Conservation (phyloP, 2,797 vertebrate species). For the Danio choprae region DNA sequence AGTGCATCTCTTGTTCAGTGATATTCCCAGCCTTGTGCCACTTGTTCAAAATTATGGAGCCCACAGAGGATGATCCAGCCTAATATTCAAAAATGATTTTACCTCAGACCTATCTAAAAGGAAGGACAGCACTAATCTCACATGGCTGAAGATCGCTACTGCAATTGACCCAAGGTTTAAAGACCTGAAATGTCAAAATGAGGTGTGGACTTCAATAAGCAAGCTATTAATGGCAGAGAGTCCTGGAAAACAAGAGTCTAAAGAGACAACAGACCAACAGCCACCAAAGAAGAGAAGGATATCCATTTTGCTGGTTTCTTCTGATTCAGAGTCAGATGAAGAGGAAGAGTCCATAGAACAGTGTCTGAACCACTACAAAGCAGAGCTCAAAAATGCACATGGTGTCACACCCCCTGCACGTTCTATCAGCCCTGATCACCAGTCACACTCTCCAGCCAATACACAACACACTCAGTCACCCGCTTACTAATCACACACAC, state of each 20-base stretch:
- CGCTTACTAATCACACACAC: too few species aligned
- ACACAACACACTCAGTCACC: too few species aligned
- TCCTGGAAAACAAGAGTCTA: constrained; percentile 31
- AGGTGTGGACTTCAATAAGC: constrained; percentile 39
- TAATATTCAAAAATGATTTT: constrained; percentile 49
- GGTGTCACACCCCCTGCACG: too few species aligned
- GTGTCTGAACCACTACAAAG: constrained; percentile 55
- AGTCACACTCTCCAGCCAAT: too few species aligned
- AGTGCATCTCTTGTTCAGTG: constrained; percentile 38
- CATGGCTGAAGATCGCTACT: constrained; percentile 39
- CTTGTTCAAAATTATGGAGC: constrained; percentile 47
- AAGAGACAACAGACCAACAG: constrained; percentile 33
- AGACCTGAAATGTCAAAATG: constrained; percentile 41
- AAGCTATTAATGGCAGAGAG: constrained; percentile 26
- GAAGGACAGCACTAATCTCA: constrained; percentile 34
- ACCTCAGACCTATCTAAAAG: constrained; percentile 30
- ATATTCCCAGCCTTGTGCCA: constrained; percentile 49
- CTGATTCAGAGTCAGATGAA: constrained; percentile 50
- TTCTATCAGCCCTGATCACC: too few species aligned
- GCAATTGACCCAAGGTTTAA: not conserved
- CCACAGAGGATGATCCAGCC: constrained; percentile 44
- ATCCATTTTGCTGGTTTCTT: constrained; percentile 50
- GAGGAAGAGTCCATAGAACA: constrained; percentile 54
- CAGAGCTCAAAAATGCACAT: constrained; percentile 57
- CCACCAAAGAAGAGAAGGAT: constrained; percentile 49